Conservation (phyloP, 2,113 vertebrate species). For the Argyrosomus japonicus region DNA sequence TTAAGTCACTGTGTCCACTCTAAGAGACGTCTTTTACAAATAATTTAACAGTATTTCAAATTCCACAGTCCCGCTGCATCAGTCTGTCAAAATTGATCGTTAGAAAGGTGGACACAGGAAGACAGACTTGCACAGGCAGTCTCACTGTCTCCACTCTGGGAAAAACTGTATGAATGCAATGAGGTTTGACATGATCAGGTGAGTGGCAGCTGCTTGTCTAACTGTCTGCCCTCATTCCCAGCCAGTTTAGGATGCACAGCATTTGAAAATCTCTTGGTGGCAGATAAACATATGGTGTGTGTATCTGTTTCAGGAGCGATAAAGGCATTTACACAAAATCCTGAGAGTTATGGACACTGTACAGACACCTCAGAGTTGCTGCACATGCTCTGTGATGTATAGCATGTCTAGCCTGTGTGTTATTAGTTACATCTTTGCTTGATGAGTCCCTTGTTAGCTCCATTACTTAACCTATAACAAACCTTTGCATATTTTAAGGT, state of each 20-base stretch:
- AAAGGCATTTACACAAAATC: not conserved
- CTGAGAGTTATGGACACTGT: not conserved
- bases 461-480: not conserved
- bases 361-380: not conserved
- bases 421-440: not conserved
- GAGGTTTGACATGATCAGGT: not conserved
- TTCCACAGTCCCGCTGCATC: not conserved
- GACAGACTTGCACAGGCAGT: not conserved
- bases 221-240: not conserved
- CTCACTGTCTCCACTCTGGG: not conserved
- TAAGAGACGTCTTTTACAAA: not conserved
- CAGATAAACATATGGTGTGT: not conserved
- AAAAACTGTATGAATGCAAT: not conserved
- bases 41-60: not conserved
- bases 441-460: not conserved
- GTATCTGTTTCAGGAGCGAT: not conserved
- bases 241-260: not conserved
- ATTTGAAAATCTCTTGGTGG: not conserved
- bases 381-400: not conserved
- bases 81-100: too few species aligned
- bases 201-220: constrained; percentile 6
- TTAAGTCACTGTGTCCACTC: not conserved
- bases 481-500: not conserved
- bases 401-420: not conserved
- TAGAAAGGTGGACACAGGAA: not conserved